Conservation (phyloP, 2,888 invertebrate genomes). For the Acronicta psi region DNA sequence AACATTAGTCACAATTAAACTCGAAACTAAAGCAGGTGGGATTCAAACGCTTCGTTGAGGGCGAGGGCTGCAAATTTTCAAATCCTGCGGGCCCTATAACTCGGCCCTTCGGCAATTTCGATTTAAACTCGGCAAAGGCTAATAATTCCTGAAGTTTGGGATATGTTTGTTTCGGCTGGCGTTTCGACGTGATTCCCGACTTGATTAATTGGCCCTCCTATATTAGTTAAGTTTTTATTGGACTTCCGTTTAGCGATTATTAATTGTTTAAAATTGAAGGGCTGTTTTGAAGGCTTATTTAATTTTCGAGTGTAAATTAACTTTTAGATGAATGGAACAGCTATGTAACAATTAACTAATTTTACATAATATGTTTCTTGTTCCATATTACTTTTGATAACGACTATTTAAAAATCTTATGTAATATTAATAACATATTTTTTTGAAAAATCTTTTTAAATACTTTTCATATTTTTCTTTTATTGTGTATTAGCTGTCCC, state of each 20-base stretch:
- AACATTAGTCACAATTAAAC: slow-evolving; percentile 64
- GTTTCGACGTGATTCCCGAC: slow-evolving; percentile 51
- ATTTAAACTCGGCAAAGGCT: slow-evolving; percentile 69
- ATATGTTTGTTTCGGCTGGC: slow-evolving; percentile 63
- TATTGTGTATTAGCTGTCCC: too few species aligned
- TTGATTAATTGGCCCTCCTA: slow-evolving; percentile 59
- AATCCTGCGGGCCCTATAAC: slow-evolving; percentile 72
- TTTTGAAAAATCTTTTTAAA: too few species aligned
- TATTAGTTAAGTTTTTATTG: slow-evolving; percentile 52
- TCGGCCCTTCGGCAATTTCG: slow-evolving; percentile 69
- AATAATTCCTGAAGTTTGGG: slow-evolving; percentile 72
- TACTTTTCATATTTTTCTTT: too few species aligned
- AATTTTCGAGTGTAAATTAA: too few species aligned
- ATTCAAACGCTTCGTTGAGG: slow-evolving; percentile 62
- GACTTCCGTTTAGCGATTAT: slow-evolving; percentile 11
- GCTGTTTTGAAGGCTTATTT: neutral
- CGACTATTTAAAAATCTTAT: too few species aligned
- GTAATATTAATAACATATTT: too few species aligned
- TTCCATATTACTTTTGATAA: too few species aligned
- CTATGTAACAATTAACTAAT: too few species aligned
- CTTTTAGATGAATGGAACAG: neutral
- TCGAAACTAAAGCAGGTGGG: slow-evolving; percentile 55
- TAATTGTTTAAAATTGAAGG: slow-evolving; percentile 9
- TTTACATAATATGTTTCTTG: too few species aligned
- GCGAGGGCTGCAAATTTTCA: slow-evolving; percentile 71